These are phyloP conservation scores for Rhinopithecus roxellana DNA, from an alignment of 2,113 vertebrate species.

Conservation along the genomic window DNA sequence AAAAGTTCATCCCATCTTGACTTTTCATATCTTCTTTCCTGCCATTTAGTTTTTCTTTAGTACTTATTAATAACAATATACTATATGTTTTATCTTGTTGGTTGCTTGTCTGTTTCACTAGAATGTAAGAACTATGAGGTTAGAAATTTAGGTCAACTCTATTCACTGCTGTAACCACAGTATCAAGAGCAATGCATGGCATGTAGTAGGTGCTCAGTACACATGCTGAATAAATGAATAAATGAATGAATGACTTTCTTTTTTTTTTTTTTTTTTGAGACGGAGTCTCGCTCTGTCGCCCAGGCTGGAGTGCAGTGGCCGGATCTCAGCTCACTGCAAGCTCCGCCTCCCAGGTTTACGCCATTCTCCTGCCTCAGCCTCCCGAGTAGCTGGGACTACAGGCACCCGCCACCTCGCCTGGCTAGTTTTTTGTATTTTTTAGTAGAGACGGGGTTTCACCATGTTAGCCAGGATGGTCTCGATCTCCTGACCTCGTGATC, in stretches of 20 bases:
- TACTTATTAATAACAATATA: not conserved
- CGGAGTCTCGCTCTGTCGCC: too few relatives aligned
- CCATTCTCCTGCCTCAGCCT: too few relatives aligned
- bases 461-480: too few relatives aligned
- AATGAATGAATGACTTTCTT: not conserved
- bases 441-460: too few relatives aligned
- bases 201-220: slow-evolving; percentile 3
- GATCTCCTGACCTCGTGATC: too few relatives aligned
- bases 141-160: slow-evolving; percentile 16
- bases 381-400: too few relatives aligned
- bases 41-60: not conserved
- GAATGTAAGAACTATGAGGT: not conserved
- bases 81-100: not conserved
- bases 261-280: too few relatives aligned
- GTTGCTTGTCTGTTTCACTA: slow-evolving; percentile 20
- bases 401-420: too few relatives aligned
- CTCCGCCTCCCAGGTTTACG: too few relatives aligned
- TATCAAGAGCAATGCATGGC: not conserved
- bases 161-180: not conserved
- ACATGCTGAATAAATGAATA: not conserved
- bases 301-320: too few relatives aligned
- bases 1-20: not conserved
- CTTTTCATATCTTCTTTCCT: slow-evolving; percentile 1
- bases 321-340: too few relatives aligned
- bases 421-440: too few relatives aligned